Conservation (phyloP, 2,113 vertebrate species). For the Ailuropoda melanoleuca region DNA sequence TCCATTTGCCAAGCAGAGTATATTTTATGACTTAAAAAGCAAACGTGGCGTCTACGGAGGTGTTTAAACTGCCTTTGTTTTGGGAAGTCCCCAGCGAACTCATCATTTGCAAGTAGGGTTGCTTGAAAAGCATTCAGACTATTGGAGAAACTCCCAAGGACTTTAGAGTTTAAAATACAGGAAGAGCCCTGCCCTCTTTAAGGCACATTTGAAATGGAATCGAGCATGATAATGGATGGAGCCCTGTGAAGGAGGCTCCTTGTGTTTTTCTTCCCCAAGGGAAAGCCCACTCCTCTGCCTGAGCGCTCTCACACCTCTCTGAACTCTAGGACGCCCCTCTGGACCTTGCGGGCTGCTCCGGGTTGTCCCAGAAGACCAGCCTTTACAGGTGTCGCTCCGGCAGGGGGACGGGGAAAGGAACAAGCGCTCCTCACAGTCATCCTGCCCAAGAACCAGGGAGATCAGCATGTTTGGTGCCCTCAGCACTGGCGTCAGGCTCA, state of each 20-base stretch:
- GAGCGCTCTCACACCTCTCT: background rate
- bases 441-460: background rate
- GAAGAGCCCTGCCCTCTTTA: accelerated
- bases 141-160: background rate
- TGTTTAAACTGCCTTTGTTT: conserved; percentile 38
- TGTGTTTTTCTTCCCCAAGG: conserved; percentile 8
- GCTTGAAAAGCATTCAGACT: conserved; percentile 41
- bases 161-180: background rate
- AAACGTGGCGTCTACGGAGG: conserved; percentile 27
- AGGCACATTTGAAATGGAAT: background rate
- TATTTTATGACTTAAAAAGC: background rate
- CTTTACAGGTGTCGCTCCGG: conserved; percentile 33
- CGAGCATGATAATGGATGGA: background rate
- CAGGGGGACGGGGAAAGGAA: background rate
- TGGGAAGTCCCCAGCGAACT: background rate
- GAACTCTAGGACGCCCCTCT: background rate
- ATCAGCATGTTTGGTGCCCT: accelerated
- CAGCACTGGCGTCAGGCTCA: accelerated
- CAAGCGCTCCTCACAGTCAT: background rate
- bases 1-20: background rate
- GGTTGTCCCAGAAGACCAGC: background rate
- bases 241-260: background rate
- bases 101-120: conserved; percentile 41
- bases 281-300: background rate
- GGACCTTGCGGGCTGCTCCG: background rate